Evolutionary conservation across 2,797 vertebrate genomes (phyloP).

Genomic region (Xerus rutilus): DNA sequence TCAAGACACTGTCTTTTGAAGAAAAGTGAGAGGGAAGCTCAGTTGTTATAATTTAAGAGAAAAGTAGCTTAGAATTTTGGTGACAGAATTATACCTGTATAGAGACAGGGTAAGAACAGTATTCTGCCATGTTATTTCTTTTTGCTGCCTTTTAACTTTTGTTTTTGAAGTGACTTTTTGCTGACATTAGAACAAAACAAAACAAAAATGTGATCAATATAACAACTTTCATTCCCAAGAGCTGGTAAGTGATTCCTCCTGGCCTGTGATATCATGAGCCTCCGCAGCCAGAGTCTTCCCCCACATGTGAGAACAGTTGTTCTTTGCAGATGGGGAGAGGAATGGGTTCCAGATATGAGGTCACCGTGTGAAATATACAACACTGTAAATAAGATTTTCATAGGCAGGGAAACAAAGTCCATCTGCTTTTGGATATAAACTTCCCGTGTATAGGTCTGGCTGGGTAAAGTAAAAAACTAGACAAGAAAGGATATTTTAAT

Average conservation of each 20-base stretch:
- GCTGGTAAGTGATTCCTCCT: slow-evolving; percentile 87
- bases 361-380: slow-evolving; percentile 91
- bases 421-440: slow-evolving; percentile 89
- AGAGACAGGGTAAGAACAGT: not conserved
- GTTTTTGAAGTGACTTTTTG: slow-evolving; percentile 76
- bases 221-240: slow-evolving; percentile 85
- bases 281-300: slow-evolving; percentile 85
- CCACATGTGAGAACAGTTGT: slow-evolving; percentile 90
- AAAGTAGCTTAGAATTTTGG: slow-evolving; percentile 49
- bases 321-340: slow-evolving; percentile 90
- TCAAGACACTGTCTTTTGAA: slow-evolving; percentile 37
- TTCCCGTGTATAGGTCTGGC: slow-evolving; percentile 82
- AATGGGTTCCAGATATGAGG: slow-evolving; percentile 92
- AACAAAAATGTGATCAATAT: slow-evolving; percentile 80
- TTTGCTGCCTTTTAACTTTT: slow-evolving; percentile 61
- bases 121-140: not conserved
- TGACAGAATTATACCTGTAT: not conserved
- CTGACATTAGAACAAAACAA: slow-evolving; percentile 76
- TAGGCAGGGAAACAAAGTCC: slow-evolving; percentile 88
- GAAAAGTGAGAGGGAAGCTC: not conserved
- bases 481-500: slow-evolving; percentile 70
- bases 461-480: slow-evolving; percentile 76
- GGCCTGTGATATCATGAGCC: slow-evolving; percentile 88
- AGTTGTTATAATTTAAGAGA: slow-evolving; percentile 35
- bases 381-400: slow-evolving; percentile 91